phyloP scores from a whole-genome alignment of 2,113 vertebrate species.

The Coreoperca whiteheadi region DNA sequence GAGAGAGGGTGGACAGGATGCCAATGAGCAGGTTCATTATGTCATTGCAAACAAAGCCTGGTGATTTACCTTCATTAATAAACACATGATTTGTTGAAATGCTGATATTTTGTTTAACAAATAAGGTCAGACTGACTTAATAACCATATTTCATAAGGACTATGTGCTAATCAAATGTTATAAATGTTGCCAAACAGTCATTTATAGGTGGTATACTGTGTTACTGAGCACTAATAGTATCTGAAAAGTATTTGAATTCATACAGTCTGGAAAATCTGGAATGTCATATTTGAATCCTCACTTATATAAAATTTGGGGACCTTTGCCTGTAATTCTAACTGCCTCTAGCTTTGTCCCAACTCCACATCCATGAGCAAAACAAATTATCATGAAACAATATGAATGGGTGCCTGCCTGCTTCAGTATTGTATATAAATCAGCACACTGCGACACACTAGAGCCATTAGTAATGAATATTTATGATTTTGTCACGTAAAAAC shows the following conservation, averaged over 20 bases:
- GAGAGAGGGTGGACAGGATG: neutral
- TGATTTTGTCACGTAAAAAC: neutral
- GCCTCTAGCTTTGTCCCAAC: neutral
- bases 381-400: neutral
- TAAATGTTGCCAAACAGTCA: neutral
- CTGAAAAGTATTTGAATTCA: neutral
- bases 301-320: neutral
- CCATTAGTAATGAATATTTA: neutral
- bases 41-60: slow-evolving; percentile 35
- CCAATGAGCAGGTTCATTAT: slow-evolving; percentile 33
- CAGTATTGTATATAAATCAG: neutral
- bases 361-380: neutral
- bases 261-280: neutral
- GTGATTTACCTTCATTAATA: slow-evolving; percentile 1
- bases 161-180: neutral
- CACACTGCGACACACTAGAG: neutral
- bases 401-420: neutral
- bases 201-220: neutral
- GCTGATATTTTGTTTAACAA: neutral
- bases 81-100: neutral
- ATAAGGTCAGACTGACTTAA: neutral
- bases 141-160: neutral
- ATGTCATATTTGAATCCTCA: neutral
- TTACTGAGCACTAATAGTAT: neutral
- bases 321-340: neutral